Conservation (phyloP, 1,140 invertebrate genomes). For the Zaprionus nigranus region DNA sequence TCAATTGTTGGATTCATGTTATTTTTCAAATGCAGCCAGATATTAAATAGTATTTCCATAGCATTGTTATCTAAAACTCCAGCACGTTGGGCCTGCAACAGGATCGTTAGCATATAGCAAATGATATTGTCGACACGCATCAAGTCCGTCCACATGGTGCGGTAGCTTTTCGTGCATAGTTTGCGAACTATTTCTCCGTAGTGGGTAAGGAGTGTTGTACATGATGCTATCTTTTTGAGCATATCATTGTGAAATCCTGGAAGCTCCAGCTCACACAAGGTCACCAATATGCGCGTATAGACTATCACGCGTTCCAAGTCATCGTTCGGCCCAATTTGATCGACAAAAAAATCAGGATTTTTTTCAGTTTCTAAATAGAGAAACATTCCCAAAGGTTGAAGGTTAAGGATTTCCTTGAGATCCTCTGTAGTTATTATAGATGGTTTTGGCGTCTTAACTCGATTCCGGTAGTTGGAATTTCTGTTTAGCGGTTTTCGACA, state of each 20-base stretch:
- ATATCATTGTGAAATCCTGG: conserved; percentile 32
- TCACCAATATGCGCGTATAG: conserved; percentile 34
- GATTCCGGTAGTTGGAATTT: neutral
- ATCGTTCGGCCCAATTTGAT: conserved; percentile 34
- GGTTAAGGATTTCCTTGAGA: conserved; percentile 30
- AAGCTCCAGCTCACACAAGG: conserved; percentile 28
- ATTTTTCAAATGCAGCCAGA: conserved; percentile 24
- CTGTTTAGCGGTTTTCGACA: neutral
- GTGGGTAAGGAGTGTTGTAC: conserved; percentile 20
- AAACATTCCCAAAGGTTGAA: conserved; percentile 41
- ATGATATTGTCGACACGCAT: conserved; percentile 26
- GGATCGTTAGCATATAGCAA: conserved; percentile 28
- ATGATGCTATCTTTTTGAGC: conserved; percentile 13
- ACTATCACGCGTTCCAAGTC: conserved; percentile 24
- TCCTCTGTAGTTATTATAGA: conserved; percentile 8
- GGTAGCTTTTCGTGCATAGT: conserved; percentile 31
- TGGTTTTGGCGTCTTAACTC: neutral
- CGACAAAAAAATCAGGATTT: conserved; percentile 17
- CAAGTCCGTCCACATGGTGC: conserved; percentile 39
- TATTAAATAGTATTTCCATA: conserved; percentile 32
- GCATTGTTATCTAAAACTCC: conserved; percentile 15
- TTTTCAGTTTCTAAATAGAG: conserved; percentile 24
- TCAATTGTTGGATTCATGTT: conserved; percentile 29
- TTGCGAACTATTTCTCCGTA: conserved; percentile 32
- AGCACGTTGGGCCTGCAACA: conserved; percentile 29